Base-by-base conservation (phyloP, 2,888 invertebrate species). In the Reticulitermes lucifugus region DNA sequence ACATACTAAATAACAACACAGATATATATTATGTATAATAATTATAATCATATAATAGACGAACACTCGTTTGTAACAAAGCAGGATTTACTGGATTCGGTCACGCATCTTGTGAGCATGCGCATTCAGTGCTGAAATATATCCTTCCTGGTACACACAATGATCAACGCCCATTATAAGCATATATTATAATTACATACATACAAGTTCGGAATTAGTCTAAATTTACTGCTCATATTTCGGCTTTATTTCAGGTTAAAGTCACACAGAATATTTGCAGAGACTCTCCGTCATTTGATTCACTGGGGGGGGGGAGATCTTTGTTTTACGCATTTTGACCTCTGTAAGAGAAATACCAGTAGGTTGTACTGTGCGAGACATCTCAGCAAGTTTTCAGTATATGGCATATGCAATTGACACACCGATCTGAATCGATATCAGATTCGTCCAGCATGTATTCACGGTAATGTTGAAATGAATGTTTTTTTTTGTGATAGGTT, bases 1-100 rank as follows among this genome's bases (percentile, higher is more conserved):
- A 83, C 75, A 84, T 84, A 80, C 73, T 81, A 73, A 79, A 84
- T 85, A 85, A 85, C 83, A 83, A 83, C 83, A 85, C 79, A 83
- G 29, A 85, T 82, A 82, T 82, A 75, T 83, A 81, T 77, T 77
- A 83, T 83, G 43, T 83, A 46, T 83, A 83, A 85, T 85, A 46
- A 82, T 75, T 82, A 59, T 85, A 73, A 75, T 85, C 43, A 84
- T 65, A 51, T 84, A 46, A 83, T 71, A 84, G 80, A 84, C 81
- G 80, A 80, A 84, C 84, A 84, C 84, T 84, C 81, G 84, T 80
- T 84, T 73, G 71, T 80, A 84, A 84, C 84, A 80, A 73, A 84
- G 84, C 80, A 73, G 83, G 73, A 83, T 73, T 75, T 55, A 81
- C 70, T 81, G 60, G 43, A 29, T 73, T 73, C 51, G 51, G 43